Evolutionary conservation across 23 tunicate species (phyloP), one percentile per base, ranked within the genome.

Genomic region (Oikopleura dioica): DNA sequence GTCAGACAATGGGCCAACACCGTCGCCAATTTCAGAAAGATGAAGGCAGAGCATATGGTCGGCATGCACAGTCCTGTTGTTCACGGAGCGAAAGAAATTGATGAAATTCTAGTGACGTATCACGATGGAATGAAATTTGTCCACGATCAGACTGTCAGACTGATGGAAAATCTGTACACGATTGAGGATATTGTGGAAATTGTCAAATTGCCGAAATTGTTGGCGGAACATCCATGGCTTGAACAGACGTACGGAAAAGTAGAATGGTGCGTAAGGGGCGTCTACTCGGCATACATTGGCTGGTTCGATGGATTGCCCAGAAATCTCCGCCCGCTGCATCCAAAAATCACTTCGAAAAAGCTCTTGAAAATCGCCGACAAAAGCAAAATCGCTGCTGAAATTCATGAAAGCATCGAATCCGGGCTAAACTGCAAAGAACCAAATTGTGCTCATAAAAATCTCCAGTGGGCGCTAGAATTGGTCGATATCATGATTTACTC

Each of bases 61-160:
- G 81, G 82, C 30, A 79, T 80, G 51, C 95, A 87, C 69, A 83
- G 87, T 1, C 44, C 78, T 31, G 87, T 86, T 1, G 35, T 87
- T 26, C 37, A 29, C 1, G 87, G 95, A 35, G 38, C 35, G 35
- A 75, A 80, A 26, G 68, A 67, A 36, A 59, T 87, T 35, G 50
- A 75, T 38, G 87, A 83, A 67, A 76, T 78, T 23, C 51, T 87
- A 1, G 76, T 79, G n/a, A 5, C 1, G 1, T 87, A 87, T 37
- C 77, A 86, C n/a, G 95, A 87, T 69, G 95, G 82, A 16, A 87
- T 83, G 5, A 84, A 87, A 67, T 87, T 75, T 58, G 81, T 83
- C 9, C 72, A 87, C 69, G 95, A 87, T 75, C 95, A 87, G 67
- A 83, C 95, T n/a, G 38, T 87, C 31, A 35, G 86, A 34, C 69